Evolutionary conservation across 2,888 invertebrate genomes (phyloP), one percentile per base, ranked within the genome.

Genomic region (Drosophila prostipennis): DNA sequence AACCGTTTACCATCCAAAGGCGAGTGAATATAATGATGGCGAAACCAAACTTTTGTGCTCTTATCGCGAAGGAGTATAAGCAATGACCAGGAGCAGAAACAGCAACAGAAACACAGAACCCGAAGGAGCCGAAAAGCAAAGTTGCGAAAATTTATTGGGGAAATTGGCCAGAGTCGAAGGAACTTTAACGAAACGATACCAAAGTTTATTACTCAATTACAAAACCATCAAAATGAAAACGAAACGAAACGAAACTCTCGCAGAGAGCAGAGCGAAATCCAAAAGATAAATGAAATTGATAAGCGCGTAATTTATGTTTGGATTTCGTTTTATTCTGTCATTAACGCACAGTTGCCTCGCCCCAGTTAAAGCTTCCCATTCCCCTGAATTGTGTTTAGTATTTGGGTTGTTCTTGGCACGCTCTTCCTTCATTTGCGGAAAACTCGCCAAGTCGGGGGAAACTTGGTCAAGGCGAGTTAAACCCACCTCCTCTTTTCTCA

Each of bases 171-270:
- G 48, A 61, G 52, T 58, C 57, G 40, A 19, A n/a, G 48, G 29
- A 80, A 53, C 43, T 77, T 76, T 70, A 52, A 67, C 59, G 49
- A 74, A 68, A 73, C 84, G 83, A 80, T 87, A 77, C 79, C 72
- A 70, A 87, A 87, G 77, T 87, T 87, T 89, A 87, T 87, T 89
- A 89, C 89, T 87, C 89, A 88, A 87, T 87, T 87, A 87, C 87
- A 89, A 86, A 86, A 76, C 80, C 89, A 89, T 87, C 88, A 86
- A 85, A 83, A 77, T 72, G 73, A 77, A 74, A 72, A 70, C 59
- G 69, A 73, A 75, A 69, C 55, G 72, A 70, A 75, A 64, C 29
- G 29, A 29, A 75, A 63, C 39, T 46, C 55, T 52, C 36, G 32
- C 19, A 16, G 36, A 40, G 43, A 51, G 74, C 68, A 71, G 74